phyloP scores from a whole-genome alignment of 2,797 vertebrate genomes.

The Typhlichthys eigenmanni region DNA sequence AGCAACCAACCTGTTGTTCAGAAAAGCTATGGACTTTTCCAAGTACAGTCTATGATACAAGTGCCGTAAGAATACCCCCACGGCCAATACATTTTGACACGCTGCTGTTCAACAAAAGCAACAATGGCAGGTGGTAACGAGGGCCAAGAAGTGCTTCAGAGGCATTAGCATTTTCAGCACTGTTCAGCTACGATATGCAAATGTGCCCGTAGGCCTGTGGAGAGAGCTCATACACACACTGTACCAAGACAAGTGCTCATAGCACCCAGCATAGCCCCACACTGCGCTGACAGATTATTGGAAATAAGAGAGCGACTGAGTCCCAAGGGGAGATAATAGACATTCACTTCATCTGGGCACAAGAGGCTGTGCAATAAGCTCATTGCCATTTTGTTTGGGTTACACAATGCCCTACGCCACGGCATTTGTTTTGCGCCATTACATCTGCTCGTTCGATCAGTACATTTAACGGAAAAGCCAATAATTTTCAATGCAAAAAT shows the following conservation, averaged over 20 bases:
- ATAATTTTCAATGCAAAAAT: too few relatives aligned
- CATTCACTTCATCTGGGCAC: constrained; percentile 43
- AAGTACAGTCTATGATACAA: neutral
- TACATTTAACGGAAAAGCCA: too few relatives aligned
- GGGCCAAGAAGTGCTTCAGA: constrained; percentile 8
- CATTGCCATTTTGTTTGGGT: neutral
- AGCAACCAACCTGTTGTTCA: too few relatives aligned
- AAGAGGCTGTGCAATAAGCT: constrained; percentile 17
- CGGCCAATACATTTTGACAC: constrained; percentile 4
- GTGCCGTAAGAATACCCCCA: constrained; percentile 2
- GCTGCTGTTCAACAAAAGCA: constrained; percentile 12
- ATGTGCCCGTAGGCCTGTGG: constrained; percentile 23
- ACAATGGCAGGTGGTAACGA: constrained; percentile 16
- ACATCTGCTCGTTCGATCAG: too few relatives aligned
- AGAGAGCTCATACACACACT: constrained; percentile 33
- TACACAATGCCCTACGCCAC: too few relatives aligned
- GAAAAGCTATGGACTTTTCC: too few relatives aligned
- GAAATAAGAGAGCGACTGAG: constrained; percentile 24
- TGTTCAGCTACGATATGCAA: constrained; percentile 33
- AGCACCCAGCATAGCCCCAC: constrained; percentile 19
- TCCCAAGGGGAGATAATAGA: constrained; percentile 37
- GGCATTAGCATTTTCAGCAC: constrained; percentile 40
- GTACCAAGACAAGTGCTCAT: constrained; percentile 37
- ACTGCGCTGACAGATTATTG: constrained; percentile 46
- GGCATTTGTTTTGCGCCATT: neutral